Conservation (phyloP, 1,140 invertebrate genomes). For the Reticulitermes speratus region DNA sequence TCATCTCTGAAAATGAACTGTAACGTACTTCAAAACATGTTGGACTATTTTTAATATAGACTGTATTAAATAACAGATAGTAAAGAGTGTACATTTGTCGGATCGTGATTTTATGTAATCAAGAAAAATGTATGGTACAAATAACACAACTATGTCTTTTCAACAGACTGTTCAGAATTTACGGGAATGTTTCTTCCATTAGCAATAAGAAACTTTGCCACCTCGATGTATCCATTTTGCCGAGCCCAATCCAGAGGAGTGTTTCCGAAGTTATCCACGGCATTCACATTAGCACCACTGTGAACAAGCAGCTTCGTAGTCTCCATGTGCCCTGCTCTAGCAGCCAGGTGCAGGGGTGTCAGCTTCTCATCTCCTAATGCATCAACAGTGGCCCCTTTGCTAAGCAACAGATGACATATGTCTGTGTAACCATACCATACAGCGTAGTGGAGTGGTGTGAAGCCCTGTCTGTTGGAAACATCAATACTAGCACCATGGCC, state of each 20-base stretch:
- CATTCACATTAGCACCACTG: conserved; percentile 5
- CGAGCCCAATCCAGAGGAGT: not conserved
- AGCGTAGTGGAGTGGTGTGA: not conserved
- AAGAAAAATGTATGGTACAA: too few species aligned
- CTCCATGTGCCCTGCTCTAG: not conserved
- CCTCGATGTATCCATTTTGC: not conserved
- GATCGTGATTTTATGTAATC: too few species aligned
- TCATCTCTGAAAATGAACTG: too few species aligned
- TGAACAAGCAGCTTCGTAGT: not conserved
- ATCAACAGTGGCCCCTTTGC: not conserved
- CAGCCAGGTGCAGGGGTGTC: conserved; percentile 3
- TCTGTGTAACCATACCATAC: not conserved
- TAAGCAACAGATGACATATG: not conserved
- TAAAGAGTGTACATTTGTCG: too few species aligned
- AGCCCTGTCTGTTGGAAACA: not conserved
- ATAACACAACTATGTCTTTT: too few species aligned
- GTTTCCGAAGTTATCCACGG: not conserved
- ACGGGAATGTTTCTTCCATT: not conserved
- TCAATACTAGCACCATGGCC: not conserved
- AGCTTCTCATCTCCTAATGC: not conserved
- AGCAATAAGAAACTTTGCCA: not conserved
- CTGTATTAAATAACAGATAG: too few species aligned
- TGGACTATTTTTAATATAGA: too few species aligned
- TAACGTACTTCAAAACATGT: too few species aligned
- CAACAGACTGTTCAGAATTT: too few species aligned